Percentiles rank a stretch among this genome's conserved stretches.
phyloP scores from a whole-genome alignment of 2,113 vertebrate genomes.

The Uria aalge region DNA sequence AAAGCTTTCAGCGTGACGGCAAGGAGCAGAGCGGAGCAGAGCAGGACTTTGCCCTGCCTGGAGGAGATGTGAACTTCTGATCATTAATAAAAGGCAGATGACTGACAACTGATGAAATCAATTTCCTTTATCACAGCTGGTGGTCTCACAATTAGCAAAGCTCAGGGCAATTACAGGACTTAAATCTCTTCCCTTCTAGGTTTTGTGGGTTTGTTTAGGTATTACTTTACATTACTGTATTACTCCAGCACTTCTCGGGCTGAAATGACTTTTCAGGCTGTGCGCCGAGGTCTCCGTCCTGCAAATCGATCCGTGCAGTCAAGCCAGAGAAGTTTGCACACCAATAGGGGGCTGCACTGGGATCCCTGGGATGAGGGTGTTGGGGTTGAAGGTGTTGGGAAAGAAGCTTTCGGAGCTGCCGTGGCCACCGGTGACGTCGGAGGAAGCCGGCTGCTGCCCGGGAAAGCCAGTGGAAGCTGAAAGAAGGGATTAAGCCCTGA shows the following conservation, averaged over 20 bases:
- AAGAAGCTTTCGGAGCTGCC: neutral
- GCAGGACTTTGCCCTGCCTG: neutral
- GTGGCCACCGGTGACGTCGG: accelerated
- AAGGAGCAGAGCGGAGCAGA: neutral
- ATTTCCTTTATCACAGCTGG: constrained; percentile 20
- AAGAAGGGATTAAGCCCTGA: neutral
- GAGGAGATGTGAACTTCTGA: neutral
- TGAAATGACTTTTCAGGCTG: neutral
- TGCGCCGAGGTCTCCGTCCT: neutral
- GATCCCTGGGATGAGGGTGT: neutral
- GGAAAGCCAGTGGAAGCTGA: neutral
- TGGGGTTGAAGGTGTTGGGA: neutral
- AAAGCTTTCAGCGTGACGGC: neutral
- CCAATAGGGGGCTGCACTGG: neutral
- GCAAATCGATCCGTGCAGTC: neutral
- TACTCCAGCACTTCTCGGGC: neutral
- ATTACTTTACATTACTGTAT: neutral
- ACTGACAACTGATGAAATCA: constrained; percentile 34
- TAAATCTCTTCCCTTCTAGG: neutral
- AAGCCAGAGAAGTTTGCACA: neutral
- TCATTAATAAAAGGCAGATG: neutral
- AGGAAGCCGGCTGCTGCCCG: neutral
- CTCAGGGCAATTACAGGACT: neutral
- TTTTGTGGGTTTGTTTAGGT: constrained; percentile 3
- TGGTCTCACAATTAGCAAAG: constrained; percentile 27